Conservation (phyloP, 2,113 vertebrate species). For the Typhlomys cinereus region DNA sequence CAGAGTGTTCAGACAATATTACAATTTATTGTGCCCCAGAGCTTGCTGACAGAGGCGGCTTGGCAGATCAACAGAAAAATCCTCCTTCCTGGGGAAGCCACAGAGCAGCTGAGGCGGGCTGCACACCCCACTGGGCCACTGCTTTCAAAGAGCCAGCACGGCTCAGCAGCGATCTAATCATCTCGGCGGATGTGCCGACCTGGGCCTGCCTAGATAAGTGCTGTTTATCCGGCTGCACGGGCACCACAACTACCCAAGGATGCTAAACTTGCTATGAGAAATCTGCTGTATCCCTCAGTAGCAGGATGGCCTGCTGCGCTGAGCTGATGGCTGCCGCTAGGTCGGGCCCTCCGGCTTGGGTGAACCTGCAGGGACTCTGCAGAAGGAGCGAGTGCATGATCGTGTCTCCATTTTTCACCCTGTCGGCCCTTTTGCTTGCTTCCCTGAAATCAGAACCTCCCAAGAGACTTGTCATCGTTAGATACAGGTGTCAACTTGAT, state of each 20-base stretch:
- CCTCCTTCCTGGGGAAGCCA: background rate
- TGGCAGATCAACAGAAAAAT: background rate
- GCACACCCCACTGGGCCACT: background rate
- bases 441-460: background rate
- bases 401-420: background rate
- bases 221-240: background rate
- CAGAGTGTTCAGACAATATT: background rate
- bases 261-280: background rate
- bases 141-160: constrained; percentile 22
- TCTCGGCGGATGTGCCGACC: background rate
- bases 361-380: background rate
- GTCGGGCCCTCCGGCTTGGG: background rate
- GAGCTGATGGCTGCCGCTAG: background rate
- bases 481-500: too few species aligned
- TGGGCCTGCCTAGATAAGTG: background rate
- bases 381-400: background rate
- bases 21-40: background rate
- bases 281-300: background rate
- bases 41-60: background rate
- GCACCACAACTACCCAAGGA: background rate
- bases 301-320: background rate
- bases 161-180: constrained; percentile 42
- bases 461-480: too few species aligned
- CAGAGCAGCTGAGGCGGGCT: background rate
- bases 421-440: background rate